phyloP scores from a whole-genome alignment of 2,888 invertebrate species.

The Chouioia cunea region DNA sequence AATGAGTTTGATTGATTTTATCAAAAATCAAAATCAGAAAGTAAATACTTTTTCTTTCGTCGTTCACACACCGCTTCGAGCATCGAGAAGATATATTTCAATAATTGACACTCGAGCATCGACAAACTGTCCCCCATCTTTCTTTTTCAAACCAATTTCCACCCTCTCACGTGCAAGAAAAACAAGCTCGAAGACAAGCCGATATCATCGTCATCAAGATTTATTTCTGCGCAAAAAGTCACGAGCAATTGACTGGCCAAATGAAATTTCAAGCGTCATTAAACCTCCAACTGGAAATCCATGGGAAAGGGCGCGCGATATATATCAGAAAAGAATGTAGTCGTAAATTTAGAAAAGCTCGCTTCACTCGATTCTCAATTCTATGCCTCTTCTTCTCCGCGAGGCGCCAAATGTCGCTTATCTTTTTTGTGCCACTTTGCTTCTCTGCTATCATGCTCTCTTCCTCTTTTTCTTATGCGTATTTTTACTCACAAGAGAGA shows the following conservation, averaged over 20 bases:
- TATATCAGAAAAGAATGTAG: not conserved
- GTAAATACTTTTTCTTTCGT: too few species aligned
- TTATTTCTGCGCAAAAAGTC: not conserved
- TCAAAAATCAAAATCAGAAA: too few species aligned
- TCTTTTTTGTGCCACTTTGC: constrained; percentile 9
- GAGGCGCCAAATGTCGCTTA: constrained; percentile 5
- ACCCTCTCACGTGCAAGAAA: too few species aligned
- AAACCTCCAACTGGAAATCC: not conserved
- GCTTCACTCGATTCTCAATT: not conserved
- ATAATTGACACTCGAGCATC: too few species aligned
- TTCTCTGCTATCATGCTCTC: too few species aligned
- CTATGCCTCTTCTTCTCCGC: not conserved
- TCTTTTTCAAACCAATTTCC: not conserved
- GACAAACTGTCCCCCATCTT: not conserved
- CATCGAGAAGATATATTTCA: too few species aligned
- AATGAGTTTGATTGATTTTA: too few species aligned
- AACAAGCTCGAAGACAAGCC: too few species aligned
- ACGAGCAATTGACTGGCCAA: constrained; percentile 22
- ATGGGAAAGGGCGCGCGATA: not conserved
- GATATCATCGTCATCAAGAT: constrained; percentile 1
- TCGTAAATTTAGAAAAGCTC: constrained; percentile 29
- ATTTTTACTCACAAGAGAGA: not conserved
- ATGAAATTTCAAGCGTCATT: constrained; percentile 41
- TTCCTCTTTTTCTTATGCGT: not conserved
- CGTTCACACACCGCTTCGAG: too few species aligned